Evolutionary conservation across 2,888 invertebrate species (phyloP).

Genomic region (Dichetophora obliterata): DNA sequence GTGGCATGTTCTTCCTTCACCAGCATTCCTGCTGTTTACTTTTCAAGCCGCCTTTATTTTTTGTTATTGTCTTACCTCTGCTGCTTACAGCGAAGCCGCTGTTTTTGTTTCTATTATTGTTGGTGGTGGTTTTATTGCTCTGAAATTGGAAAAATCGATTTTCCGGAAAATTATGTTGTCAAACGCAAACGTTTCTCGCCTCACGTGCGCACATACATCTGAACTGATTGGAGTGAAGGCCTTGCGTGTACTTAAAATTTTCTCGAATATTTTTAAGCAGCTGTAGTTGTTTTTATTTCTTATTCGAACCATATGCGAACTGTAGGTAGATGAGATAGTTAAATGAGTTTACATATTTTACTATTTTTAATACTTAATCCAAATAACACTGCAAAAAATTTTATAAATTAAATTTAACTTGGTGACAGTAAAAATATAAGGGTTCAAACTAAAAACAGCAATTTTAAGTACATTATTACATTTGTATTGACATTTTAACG

Average conservation of each 20-base stretch:
- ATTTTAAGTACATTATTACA: too few relatives aligned
- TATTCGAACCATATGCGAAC: too few relatives aligned
- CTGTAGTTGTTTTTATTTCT: not conserved
- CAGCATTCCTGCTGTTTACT: not conserved
- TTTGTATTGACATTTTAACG: too few relatives aligned
- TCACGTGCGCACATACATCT: constrained; percentile 5
- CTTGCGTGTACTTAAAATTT: not conserved
- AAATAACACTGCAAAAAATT: too few relatives aligned
- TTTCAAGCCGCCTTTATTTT: not conserved
- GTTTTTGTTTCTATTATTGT: not conserved
- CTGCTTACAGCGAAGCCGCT: not conserved
- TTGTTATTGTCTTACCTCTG: not conserved
- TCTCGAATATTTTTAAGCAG: not conserved
- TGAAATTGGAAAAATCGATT: constrained; percentile 43
- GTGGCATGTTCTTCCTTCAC: not conserved
- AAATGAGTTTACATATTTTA: too few relatives aligned
- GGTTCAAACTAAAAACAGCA: too few relatives aligned
- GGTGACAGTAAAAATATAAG: too few relatives aligned
- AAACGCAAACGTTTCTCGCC: constrained; percentile 16
- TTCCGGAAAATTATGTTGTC: constrained; percentile 34
- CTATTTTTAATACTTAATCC: too few relatives aligned
- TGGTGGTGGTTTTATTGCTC: not conserved
- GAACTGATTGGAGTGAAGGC: constrained; percentile 1
- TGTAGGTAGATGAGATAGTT: too few relatives aligned
- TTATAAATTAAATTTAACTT: too few relatives aligned